A percentile compares a stretch with the other conserved stretches of the same genome.
phyloP scores from a whole-genome alignment of 2,113 vertebrate species.

The Corvus cornix region DNA sequence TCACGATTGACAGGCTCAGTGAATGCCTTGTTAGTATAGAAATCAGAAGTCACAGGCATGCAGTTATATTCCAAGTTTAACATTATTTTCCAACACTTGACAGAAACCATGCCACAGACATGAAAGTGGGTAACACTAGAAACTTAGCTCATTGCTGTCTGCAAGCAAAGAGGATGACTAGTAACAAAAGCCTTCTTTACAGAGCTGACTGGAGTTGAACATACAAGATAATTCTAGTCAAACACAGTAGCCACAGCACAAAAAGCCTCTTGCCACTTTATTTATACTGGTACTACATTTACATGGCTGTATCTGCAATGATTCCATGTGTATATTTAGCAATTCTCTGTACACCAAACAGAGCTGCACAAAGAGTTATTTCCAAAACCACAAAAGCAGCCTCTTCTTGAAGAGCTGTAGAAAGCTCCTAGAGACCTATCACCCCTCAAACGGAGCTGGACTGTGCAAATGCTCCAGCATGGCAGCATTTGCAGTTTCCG shows the following conservation, averaged over 20 bases:
- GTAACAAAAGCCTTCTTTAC: neutral
- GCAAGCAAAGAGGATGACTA: fast-evolving
- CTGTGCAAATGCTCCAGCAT: neutral
- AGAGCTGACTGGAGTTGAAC: neutral
- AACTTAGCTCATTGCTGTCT: neutral
- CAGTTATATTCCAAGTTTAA: neutral
- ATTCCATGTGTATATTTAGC: neutral
- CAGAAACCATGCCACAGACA: neutral
- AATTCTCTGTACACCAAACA: neutral
- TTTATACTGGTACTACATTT: neutral
- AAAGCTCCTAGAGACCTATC: neutral
- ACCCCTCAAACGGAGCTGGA: neutral
- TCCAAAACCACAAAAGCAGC: neutral
- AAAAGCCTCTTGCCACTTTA: neutral
- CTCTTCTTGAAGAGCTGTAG: neutral
- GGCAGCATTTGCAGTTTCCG: neutral
- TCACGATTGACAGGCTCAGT: neutral
- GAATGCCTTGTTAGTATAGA: neutral
- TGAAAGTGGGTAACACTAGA: neutral
- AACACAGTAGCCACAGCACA: neutral
- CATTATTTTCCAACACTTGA: neutral
- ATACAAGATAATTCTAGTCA: neutral
- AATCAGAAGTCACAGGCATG: neutral
- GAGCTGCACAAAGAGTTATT: neutral
- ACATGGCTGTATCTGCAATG: neutral